phyloP scores from a whole-genome alignment of 2,888 invertebrate species.

The Agapetus fuscipes region DNA sequence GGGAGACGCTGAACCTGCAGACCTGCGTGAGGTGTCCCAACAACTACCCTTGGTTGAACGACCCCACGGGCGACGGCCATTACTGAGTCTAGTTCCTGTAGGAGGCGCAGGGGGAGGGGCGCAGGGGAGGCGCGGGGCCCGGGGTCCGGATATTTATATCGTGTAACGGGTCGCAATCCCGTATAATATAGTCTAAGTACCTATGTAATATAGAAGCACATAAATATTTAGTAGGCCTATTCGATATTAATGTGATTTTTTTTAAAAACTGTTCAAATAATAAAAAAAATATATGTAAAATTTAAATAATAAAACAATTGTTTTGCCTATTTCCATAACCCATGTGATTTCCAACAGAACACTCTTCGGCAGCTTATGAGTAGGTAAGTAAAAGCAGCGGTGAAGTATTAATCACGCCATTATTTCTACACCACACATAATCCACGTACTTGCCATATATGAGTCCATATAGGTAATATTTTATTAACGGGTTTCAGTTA shows the following conservation, averaged over 20 bases:
- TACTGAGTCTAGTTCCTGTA: constrained; percentile 53
- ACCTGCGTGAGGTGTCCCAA: constrained; percentile 89
- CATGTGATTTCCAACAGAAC: too few species aligned
- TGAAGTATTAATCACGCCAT: too few species aligned
- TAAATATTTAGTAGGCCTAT: constrained; percentile 48
- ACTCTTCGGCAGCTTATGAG: too few species aligned
- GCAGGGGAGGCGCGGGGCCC: constrained; percentile 10
- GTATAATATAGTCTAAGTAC: constrained; percentile 46
- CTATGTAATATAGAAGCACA: constrained; percentile 50
- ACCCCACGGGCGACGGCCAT: constrained; percentile 82
- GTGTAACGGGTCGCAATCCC: constrained; percentile 49
- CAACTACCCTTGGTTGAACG: constrained; percentile 92
- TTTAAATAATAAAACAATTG: constrained; percentile 5
- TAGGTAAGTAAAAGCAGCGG: too few species aligned
- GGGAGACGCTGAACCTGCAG: constrained; percentile 87
- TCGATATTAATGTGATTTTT: constrained; percentile 47
- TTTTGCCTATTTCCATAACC: constrained; percentile 4
- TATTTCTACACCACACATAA: too few species aligned
- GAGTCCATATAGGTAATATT: too few species aligned
- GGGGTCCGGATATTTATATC: constrained; percentile 27
- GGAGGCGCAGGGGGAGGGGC: not conserved
- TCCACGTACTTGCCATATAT: too few species aligned
- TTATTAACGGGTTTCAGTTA: too few species aligned
- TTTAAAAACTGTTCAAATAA: constrained; percentile 41
- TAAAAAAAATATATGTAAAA: constrained; percentile 37